Evolutionary conservation across 2,113 vertebrate genomes (phyloP).

Genomic region (Nothobranchius kuhntae): DNA sequence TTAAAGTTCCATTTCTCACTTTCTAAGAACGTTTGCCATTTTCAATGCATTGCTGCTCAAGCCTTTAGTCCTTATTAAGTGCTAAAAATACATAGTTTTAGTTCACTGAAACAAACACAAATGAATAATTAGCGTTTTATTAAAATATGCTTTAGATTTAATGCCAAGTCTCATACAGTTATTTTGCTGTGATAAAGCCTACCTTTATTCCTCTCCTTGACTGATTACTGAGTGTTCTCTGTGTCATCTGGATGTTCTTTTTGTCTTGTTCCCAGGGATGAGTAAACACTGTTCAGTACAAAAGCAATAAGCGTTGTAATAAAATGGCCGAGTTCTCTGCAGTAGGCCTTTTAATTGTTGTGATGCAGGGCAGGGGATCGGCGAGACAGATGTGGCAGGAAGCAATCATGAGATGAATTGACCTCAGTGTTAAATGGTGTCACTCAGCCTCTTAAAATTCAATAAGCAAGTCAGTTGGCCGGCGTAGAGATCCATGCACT

Average conservation of each 20-base stretch:
- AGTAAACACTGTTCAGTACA: conserved; percentile 16
- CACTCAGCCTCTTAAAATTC: conserved; percentile 72
- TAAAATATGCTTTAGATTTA: conserved; percentile 3
- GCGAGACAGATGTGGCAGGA: conserved; percentile 64
- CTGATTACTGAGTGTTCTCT: conserved; percentile 7
- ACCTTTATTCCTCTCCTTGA: conserved; percentile 12
- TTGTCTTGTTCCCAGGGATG: conserved; percentile 3
- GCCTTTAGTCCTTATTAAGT: conserved; percentile 3
- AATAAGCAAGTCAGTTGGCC: conserved; percentile 62
- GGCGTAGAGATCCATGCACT: conserved; percentile 45
- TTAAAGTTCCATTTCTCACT: not conserved
- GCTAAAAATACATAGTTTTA: conserved; percentile 16
- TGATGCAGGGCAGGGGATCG: conserved; percentile 51
- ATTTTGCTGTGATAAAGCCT: conserved; percentile 17
- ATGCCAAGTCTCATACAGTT: conserved; percentile 3
- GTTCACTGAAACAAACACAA: conserved; percentile 1
- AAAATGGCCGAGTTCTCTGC: conserved; percentile 39
- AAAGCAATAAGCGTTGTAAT: conserved; percentile 32
- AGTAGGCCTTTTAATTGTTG: conserved; percentile 51
- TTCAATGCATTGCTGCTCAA: conserved; percentile 8
- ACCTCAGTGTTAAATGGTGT: conserved; percentile 71
- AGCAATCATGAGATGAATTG: conserved; percentile 72
- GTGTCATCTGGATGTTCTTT: conserved; percentile 32
- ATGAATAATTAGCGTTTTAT: not conserved
- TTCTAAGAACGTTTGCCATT: conserved; percentile 2